Evolutionary conservation across 1,140 invertebrate genomes (phyloP), one percentile per base, ranked within the genome.

Genomic region (Trichonephila clavata): DNA sequence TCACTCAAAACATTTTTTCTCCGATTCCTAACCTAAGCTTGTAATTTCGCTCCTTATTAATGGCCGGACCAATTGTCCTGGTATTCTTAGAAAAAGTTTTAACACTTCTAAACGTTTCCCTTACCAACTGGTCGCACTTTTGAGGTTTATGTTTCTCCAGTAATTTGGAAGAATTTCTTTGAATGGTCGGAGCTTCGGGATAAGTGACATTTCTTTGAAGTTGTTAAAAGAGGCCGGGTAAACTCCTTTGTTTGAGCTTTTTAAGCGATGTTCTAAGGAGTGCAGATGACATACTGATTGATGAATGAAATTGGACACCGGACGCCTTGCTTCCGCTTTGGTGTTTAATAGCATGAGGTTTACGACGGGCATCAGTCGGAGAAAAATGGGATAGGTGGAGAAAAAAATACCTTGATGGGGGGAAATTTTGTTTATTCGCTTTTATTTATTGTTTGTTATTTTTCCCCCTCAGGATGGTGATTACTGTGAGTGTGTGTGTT

Each of bases 271-370:
- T 83, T 83, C 80, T 83, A 32, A 83, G 4, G 39, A 20, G 24
- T 27, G 71, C 20, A 20, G 21, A n/a, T 43, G 68, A 59, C 88
- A 57, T 80, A 80, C 68, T 90, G 88, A 90, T 90, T 90, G 88
- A 90, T 77, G 68, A 65, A 18, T 80, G 39, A 5, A 59, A 77
- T 27, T 3, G 21, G 84, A 32, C 59, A 14, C 14, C 50, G 0
- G 24, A 13, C 10, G 24, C 84, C 24, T 4, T n/a, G 21, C n/a
- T 68, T 68, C 10, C 21, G 21, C 7, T 68, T 24, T 68, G 63
- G 24, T 68, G 63, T 24, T 13, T 21, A 61, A 68, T 68, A 24
- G 21, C 63, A 68, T 68, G 21, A 24, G 8, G 21, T n/a, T 32
- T 32, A 32, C 32, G 32, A 65, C 20, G n/a, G 63, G n/a, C n/a